Evolutionary conservation across 2,888 invertebrate genomes (phyloP), one percentile per base, ranked within the genome.

Genomic region (Carpatolechia fugitivella): DNA sequence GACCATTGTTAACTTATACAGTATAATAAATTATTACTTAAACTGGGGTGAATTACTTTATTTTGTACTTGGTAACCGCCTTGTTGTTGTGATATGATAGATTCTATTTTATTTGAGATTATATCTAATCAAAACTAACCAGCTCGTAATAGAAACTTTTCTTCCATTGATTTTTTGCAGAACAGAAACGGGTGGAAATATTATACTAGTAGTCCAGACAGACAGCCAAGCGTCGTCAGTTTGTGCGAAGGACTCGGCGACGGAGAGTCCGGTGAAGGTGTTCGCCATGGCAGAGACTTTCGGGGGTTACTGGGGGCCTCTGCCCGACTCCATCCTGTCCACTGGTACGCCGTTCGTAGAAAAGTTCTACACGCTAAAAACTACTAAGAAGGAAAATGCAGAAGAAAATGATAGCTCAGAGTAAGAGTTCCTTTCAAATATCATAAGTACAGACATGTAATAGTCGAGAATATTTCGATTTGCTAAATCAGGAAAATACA

Each of bases 241-340:
- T 5, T 44, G 24, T n/a, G 6, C 1, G 3, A 44, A 24, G 1
- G 18, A n/a, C 1, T n/a, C 20, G 6, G 29, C 3, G 3, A 2
- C 8, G n/a, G 60, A 64, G 3, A 66, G 78, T 44, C 88, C 86
- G 63, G 56, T 90, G 18, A 40, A 78, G 4, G 78, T 89, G 8
- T 85, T 84, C 48, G 83, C 82, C 54, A 70, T 87, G 60, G 80
- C 80, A 0, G 88, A 88, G 64, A 85, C 84, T 0, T 87, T 82
- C 54, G 87, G 88, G 0, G 87, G 86, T 0, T 89, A 88, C 60
- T 89, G 88, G 89, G 87, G 81, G 0, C 70, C 77, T 1, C 47
- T 85, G 24, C 81, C 84, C 0, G 70, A 80, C n/a, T 57, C 58
- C 10, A 35, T 81, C 31, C 57, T 81, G 46, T 5, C 20, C 0